phyloP scores from a whole-genome alignment of 1,140 invertebrate genomes.

The Acromyrmex echinatior region DNA sequence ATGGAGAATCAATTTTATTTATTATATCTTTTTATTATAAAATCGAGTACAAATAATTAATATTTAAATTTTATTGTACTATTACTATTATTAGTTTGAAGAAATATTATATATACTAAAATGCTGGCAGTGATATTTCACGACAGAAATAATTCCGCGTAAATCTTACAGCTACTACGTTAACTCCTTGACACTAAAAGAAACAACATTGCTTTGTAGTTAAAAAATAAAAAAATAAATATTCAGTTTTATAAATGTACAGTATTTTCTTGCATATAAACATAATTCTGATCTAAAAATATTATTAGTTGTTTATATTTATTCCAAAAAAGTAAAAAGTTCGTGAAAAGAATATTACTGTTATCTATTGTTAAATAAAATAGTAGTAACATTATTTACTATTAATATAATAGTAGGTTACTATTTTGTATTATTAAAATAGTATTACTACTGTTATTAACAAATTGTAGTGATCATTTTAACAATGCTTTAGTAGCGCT shows the following conservation, averaged over 20 bases:
- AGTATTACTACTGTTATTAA: constrained; percentile 14
- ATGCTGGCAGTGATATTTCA: constrained; percentile 76
- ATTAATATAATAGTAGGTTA: neutral
- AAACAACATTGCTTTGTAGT: neutral
- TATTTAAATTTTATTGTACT: constrained; percentile 70
- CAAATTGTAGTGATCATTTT: constrained; percentile 21
- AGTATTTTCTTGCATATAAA: neutral
- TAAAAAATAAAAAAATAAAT: constrained; percentile 4
- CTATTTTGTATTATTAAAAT: no score
- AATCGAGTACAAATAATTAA: constrained; percentile 67
- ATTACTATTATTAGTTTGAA: constrained; percentile 49
- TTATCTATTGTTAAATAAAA: neutral
- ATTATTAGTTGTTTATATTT: neutral
- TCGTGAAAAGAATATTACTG: neutral
- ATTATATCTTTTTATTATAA: constrained; percentile 70
- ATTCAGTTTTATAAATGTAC: neutral
- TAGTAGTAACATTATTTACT: constrained; percentile 11
- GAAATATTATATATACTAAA: constrained; percentile 69
- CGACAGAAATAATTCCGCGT: constrained; percentile 26
- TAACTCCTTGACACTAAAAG: neutral
- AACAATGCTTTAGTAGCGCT: neutral
- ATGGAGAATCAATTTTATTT: constrained; percentile 42
- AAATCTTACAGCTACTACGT: constrained; percentile 50
- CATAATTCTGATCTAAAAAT: neutral
- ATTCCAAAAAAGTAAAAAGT: neutral